Conservation (phyloP, 2,113 vertebrate genomes). For the Nettapus auritus region DNA sequence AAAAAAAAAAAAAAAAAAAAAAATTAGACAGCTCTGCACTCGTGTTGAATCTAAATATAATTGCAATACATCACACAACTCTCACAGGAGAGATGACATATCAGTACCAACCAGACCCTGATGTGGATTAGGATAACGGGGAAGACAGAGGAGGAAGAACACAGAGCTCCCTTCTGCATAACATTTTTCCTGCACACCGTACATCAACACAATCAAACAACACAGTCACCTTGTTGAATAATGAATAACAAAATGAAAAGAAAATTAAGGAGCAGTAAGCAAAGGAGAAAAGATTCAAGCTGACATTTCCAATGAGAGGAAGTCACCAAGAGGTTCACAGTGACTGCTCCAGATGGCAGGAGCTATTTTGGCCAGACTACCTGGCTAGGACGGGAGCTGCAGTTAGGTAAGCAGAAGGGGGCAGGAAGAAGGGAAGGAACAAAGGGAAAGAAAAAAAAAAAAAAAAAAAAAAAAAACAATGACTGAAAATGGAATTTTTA, state of each 20-base stretch:
- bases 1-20: background rate
- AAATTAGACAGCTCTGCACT: background rate
- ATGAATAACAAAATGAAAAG: conserved; percentile 10
- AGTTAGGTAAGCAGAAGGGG: background rate
- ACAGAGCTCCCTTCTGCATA: background rate
- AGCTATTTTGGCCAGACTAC: conserved; percentile 67
- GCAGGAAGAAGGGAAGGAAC: conserved; percentile 19
- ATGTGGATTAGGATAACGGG: background rate
- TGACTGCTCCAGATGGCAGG: conserved; percentile 59
- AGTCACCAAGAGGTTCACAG: background rate
- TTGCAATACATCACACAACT: background rate
- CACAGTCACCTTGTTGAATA: conserved; percentile 59
- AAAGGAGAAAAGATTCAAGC: conserved; percentile 30
- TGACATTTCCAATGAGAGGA: conserved; percentile 54
- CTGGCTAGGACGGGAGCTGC: conserved; percentile 20
- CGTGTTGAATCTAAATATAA: background rate
- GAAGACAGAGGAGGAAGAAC: background rate
- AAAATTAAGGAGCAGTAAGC: conserved; percentile 38
- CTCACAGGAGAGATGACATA: background rate
- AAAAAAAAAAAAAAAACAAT: background rate
- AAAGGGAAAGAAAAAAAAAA: background rate
- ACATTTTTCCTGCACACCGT: background rate
- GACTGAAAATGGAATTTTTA: background rate
- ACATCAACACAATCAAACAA: background rate
- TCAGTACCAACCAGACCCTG: conserved; percentile 25